phyloP scores from a whole-genome alignment of 2,797 vertebrate genomes.

The Kryptopterus vitreolus region DNA sequence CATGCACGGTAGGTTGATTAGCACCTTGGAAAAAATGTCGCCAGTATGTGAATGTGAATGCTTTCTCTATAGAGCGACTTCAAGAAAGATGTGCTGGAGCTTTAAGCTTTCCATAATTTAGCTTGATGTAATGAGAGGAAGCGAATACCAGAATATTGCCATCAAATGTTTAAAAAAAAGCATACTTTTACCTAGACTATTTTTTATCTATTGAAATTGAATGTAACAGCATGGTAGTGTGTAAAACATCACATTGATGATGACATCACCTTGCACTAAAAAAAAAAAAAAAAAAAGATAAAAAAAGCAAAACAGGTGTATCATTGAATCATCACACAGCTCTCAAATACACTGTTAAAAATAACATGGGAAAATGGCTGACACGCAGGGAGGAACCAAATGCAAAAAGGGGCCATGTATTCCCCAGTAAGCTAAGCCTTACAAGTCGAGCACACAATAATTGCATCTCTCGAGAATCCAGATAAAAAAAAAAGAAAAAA shows the following conservation, averaged over 20 bases:
- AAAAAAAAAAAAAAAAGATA: background rate
- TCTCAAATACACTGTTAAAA: conserved; percentile 45
- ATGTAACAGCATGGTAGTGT: background rate
- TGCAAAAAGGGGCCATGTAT: conserved; percentile 50
- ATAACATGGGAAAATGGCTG: conserved; percentile 64
- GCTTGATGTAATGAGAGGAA: background rate
- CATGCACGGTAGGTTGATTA: too few species aligned
- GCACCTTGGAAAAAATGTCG: too few species aligned
- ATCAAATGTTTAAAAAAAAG: background rate
- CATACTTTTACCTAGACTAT: too few species aligned
- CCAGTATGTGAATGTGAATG: too few species aligned
- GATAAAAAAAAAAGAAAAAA: conserved; percentile 62
- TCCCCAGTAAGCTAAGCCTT: conserved; percentile 65
- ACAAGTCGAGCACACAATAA: conserved; percentile 75
- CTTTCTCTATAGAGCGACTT: too few species aligned
- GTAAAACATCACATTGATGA: background rate
- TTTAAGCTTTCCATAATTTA: background rate
- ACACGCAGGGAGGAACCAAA: conserved; percentile 22
- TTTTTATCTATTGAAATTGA: too few species aligned
- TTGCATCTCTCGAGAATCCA: conserved; percentile 75
- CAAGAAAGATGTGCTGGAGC: too few species aligned
- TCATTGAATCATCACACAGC: conserved; percentile 6
- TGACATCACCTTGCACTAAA: background rate
- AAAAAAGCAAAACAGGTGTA: background rate
- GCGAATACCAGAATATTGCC: background rate